Conservation (phyloP, 2,797 vertebrate species). For the Heterohyrax brucei region DNA sequence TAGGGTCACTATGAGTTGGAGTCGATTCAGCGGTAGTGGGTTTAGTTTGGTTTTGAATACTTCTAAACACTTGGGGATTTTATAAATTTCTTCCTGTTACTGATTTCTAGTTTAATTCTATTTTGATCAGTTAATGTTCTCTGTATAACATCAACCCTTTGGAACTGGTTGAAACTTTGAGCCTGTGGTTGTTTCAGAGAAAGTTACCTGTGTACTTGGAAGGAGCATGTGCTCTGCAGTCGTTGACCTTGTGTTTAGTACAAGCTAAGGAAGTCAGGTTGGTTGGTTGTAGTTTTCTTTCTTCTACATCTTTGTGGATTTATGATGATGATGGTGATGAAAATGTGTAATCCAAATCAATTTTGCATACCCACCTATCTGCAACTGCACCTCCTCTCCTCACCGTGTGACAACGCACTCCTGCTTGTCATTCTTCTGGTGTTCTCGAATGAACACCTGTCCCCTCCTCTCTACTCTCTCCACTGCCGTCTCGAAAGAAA, state of each 20-base stretch:
- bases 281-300: background rate
- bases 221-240: background rate
- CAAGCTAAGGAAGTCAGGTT: background rate
- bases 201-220: background rate
- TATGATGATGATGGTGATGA: background rate
- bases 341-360: too few relatives aligned
- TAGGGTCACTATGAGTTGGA: too few relatives aligned
- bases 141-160: background rate
- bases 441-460: too few relatives aligned
- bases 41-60: background rate
- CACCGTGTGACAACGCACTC: too few relatives aligned
- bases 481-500: too few relatives aligned
- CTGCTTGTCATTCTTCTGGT: too few relatives aligned
- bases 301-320: background rate
- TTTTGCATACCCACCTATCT: too few relatives aligned
- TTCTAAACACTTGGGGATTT: slow-evolving; percentile 43
- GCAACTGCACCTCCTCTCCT: too few relatives aligned
- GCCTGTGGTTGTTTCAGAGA: background rate
- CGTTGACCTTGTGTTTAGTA: background rate
- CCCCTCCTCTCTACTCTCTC: too few relatives aligned
- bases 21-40: too few relatives aligned
- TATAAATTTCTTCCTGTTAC: slow-evolving; percentile 32
- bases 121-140: background rate
- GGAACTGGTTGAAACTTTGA: slow-evolving; percentile 11
- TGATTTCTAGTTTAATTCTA: slow-evolving; percentile 32